Evolutionary conservation across 2,797 vertebrate species (phyloP).

Genomic region (Sebastes jordani): DNA sequence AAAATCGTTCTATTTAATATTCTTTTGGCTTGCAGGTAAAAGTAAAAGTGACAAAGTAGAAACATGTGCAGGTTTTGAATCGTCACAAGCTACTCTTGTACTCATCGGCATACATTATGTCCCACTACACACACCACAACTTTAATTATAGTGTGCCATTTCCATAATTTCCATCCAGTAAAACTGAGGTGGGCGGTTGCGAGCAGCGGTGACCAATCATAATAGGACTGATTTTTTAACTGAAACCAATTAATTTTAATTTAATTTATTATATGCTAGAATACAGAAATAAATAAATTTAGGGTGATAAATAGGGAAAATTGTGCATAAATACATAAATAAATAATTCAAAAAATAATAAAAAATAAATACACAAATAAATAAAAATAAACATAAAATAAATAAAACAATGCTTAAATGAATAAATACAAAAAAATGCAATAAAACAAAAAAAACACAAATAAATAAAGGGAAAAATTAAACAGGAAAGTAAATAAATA

Average conservation of each 20-base stretch:
- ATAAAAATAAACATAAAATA: too few species aligned
- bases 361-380: too few species aligned
- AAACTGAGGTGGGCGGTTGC: constrained; percentile 13
- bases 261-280: too few species aligned
- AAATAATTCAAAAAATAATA: too few species aligned
- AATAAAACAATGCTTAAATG: too few species aligned
- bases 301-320: too few species aligned
- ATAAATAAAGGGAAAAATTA: too few species aligned
- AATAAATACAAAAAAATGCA: too few species aligned
- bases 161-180: background rate
- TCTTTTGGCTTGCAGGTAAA: background rate
- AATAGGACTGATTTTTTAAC: background rate
- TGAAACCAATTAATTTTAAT: background rate
- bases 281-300: too few species aligned
- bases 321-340: too few species aligned
- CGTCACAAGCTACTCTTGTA: background rate
- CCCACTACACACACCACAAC: background rate
- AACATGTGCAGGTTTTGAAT: rapidly evolving
- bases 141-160: background rate
- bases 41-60: background rate
- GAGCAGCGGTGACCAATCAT: background rate
- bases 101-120: background rate
- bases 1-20: background rate
- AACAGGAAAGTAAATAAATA: too few species aligned
- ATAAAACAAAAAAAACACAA: too few species aligned